These are phyloP conservation scores for Delichon dasypus DNA, from an alignment of 2,797 vertebrate genomes.

Conservation along the genomic window DNA sequence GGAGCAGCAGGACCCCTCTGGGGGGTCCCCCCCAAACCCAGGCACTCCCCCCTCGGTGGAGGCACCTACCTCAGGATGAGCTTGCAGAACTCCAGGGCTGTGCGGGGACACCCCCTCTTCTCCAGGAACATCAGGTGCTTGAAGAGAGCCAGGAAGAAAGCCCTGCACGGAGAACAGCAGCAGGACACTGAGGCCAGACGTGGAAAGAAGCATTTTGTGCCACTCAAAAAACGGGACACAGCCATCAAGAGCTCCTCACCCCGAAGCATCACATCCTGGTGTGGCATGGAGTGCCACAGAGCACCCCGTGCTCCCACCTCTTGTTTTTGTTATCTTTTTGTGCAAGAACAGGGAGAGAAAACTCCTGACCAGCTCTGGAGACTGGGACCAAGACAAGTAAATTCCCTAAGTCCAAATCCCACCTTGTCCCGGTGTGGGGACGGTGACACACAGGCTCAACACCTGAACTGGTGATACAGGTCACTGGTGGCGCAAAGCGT, in stretches of 20 bases:
- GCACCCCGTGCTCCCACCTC: accelerated
- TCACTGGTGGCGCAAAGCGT: background rate
- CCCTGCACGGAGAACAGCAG: conserved; percentile 73
- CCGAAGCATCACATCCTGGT: background rate
- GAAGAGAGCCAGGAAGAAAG: conserved; percentile 93
- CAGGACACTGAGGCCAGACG: background rate
- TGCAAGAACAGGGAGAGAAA: background rate
- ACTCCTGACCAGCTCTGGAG: accelerated
- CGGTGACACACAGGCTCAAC: accelerated
- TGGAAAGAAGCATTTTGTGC: background rate
- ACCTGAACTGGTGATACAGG: background rate
- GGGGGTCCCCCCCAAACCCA: background rate
- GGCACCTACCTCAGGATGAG: conserved; percentile 89
- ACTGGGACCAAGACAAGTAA: background rate
- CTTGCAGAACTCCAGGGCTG: conserved; percentile 95
- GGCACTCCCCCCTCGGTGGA: accelerated
- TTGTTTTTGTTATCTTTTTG: background rate
- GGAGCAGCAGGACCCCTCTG: background rate
- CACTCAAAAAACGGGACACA: background rate
- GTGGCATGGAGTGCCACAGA: background rate
- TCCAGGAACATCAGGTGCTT: conserved; percentile 97
- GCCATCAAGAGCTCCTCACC: background rate
- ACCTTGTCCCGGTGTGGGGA: background rate
- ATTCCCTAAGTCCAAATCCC: background rate
- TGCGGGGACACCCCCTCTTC: conserved; percentile 94